Percentiles rank a stretch among this genome's conserved stretches.
These are phyloP conservation scores for Echeneis naucrates DNA, from an alignment of 2,797 vertebrate species.

Conservation along the genomic window DNA sequence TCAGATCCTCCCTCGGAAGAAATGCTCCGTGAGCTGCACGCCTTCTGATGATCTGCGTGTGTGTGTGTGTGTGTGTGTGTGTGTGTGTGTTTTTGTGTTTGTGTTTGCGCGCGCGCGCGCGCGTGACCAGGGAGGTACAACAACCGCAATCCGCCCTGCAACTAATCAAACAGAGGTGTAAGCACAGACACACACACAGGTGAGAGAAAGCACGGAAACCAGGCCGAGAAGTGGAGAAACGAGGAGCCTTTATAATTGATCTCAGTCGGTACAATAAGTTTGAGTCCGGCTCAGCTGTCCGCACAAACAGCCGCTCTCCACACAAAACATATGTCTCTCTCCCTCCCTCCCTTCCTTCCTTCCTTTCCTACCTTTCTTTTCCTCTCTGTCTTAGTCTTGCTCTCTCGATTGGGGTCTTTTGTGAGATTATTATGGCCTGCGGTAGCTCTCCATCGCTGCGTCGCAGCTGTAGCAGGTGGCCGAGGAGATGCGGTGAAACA, in stretches of 20 bases:
- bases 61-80: too few relatives aligned
- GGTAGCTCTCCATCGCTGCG: constrained; percentile 70
- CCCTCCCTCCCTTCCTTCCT: not conserved
- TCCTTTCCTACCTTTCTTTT: not conserved
- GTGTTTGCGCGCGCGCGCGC: constrained; percentile 18
- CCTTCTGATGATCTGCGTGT: constrained; percentile 70
- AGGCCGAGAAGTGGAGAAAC: not conserved
- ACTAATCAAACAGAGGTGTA: constrained; percentile 58
- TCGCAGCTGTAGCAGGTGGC: constrained; percentile 70
- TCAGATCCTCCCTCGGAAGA: constrained; percentile 58
- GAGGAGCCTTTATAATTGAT: not conserved
- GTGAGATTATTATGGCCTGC: constrained; percentile 18
- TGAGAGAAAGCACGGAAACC: constrained; percentile 2
- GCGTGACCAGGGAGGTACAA: constrained; percentile 52
- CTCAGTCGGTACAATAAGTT: constrained; percentile 57
- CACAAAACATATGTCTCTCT: constrained; percentile 72
- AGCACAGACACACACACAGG: constrained; percentile 36
- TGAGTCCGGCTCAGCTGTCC: constrained; percentile 36
- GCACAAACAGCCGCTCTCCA: constrained; percentile 47
- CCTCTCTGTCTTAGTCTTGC: not conserved
- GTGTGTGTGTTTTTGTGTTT: too few relatives aligned
- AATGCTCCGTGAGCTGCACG: constrained; percentile 59
- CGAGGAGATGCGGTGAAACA: constrained; percentile 65
- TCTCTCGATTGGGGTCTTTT: not conserved
- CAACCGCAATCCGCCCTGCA: constrained; percentile 58